Percentiles rank a stretch among this genome's conserved stretches.
Evolutionary conservation across 1,140 invertebrate genomes (phyloP).

Genomic region (Nephotettix cincticeps): DNA sequence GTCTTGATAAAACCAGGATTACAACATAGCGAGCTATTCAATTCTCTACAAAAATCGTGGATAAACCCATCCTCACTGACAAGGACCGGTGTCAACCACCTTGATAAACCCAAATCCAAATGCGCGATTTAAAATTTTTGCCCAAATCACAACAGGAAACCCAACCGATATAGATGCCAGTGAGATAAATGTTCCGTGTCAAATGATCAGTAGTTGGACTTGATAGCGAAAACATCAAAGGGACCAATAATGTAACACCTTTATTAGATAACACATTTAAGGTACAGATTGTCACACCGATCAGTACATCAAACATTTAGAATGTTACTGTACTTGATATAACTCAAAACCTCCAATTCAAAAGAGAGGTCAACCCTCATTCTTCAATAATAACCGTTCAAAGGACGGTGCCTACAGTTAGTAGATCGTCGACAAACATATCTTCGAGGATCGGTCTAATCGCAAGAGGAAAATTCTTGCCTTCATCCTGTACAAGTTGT

Average conservation of each 20-base stretch:
- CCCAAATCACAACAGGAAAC: conserved; percentile 25
- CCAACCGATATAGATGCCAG: conserved; percentile 34
- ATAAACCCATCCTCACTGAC: neutral
- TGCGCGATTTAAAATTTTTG: conserved; percentile 33
- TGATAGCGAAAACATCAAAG: conserved; percentile 23
- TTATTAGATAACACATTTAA: conserved; percentile 19
- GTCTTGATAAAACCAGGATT: neutral
- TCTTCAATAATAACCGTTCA: neutral
- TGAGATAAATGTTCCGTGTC: conserved; percentile 30
- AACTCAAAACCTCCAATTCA: conserved; percentile 19
- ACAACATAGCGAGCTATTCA: conserved; percentile 21
- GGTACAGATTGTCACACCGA: neutral
- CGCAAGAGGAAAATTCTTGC: neutral
- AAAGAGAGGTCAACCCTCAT: neutral
- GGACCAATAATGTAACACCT: conserved; percentile 3
- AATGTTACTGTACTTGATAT: conserved; percentile 15
- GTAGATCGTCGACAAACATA: neutral
- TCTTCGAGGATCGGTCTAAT: neutral
- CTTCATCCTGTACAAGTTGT: neutral
- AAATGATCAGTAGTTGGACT: neutral
- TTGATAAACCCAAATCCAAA: conserved; percentile 28
- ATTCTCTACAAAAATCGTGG: conserved; percentile 20
- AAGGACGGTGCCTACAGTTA: conserved; percentile 14
- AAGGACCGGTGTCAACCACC: conserved; percentile 24
- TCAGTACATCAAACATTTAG: neutral